Evolutionary conservation across 2,797 vertebrate genomes (phyloP).

Genomic region (Myotis vivesi): DNA sequence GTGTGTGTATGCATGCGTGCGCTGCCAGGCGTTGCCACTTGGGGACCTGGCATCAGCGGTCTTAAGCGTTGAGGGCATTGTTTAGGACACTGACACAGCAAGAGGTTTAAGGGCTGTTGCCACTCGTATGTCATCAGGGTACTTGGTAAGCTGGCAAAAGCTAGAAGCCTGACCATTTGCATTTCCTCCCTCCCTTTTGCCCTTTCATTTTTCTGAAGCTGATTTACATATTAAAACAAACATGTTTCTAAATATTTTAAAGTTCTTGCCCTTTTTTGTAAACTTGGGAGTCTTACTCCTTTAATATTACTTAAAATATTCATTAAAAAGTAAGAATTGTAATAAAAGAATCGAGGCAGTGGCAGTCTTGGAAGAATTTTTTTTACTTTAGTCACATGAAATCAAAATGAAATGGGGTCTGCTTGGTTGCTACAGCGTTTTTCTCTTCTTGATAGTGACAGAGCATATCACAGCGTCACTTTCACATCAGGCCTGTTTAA

Average conservation of each 20-base stretch:
- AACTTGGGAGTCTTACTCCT: conserved; percentile 11
- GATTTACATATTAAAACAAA: conserved; percentile 51
- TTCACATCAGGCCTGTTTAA: background rate
- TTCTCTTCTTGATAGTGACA: background rate
- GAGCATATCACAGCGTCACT: background rate
- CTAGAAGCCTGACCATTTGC: conserved; percentile 56
- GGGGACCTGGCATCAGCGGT: background rate
- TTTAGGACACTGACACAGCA: background rate
- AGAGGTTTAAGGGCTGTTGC: background rate
- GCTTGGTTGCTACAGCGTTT: background rate
- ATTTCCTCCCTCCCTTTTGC: conserved; percentile 39
- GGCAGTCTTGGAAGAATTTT: background rate
- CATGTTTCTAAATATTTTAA: conserved; percentile 5
- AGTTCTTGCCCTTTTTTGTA: conserved; percentile 6
- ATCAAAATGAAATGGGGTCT: background rate
- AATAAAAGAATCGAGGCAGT: background rate
- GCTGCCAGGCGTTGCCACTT: background rate
- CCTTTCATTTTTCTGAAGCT: conserved; percentile 50
- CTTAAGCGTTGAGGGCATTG: background rate
- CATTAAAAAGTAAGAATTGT: conserved; percentile 34
- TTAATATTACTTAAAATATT: conserved; percentile 50
- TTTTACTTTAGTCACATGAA: background rate
- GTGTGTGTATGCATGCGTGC: background rate
- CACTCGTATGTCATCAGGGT: conserved; percentile 48
- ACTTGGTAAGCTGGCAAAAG: conserved; percentile 49